These are phyloP conservation scores for Helicoverpa assulta DNA, from an alignment of 2,888 invertebrate genomes.

Conservation along the genomic window DNA sequence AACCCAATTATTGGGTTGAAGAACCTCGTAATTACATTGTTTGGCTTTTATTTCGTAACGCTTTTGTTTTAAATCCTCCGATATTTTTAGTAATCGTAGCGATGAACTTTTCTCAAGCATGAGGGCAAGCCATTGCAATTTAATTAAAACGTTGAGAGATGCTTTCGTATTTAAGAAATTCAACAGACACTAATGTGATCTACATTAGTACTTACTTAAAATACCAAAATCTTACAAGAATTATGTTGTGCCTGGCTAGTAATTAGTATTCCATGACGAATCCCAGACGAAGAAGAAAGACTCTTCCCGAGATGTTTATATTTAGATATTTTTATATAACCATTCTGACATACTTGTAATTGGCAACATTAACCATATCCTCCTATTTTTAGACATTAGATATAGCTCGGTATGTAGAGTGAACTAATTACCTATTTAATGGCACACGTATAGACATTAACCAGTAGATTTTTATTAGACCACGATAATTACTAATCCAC, in stretches of 20 bases:
- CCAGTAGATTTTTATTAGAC: constrained; percentile 29
- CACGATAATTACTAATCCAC: constrained; percentile 33
- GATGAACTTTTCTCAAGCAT: background rate
- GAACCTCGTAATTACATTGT: constrained; percentile 1
- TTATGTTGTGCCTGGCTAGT: background rate
- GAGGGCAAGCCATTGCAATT: background rate
- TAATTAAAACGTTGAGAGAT: background rate
- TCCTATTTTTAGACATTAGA: constrained; percentile 46
- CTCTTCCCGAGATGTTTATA: constrained; percentile 44
- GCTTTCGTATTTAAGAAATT: background rate
- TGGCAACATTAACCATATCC: constrained; percentile 58
- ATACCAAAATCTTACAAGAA: background rate
- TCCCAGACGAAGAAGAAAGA: constrained; percentile 35
- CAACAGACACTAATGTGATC: background rate
- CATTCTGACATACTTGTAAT: constrained; percentile 58
- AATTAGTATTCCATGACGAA: background rate
- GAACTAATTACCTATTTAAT: constrained; percentile 46
- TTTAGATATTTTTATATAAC: constrained; percentile 50
- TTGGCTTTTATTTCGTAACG: constrained; percentile 1
- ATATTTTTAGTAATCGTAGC: background rate
- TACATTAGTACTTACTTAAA: background rate
- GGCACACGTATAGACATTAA: constrained; percentile 22
- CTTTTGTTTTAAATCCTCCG: background rate
- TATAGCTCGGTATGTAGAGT: constrained; percentile 35
- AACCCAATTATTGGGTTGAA: constrained; percentile 8